Evolutionary conservation across 2,888 invertebrate genomes (phyloP), one percentile per base, ranked within the genome.

Genomic region (Hoplodrina blanda): DNA sequence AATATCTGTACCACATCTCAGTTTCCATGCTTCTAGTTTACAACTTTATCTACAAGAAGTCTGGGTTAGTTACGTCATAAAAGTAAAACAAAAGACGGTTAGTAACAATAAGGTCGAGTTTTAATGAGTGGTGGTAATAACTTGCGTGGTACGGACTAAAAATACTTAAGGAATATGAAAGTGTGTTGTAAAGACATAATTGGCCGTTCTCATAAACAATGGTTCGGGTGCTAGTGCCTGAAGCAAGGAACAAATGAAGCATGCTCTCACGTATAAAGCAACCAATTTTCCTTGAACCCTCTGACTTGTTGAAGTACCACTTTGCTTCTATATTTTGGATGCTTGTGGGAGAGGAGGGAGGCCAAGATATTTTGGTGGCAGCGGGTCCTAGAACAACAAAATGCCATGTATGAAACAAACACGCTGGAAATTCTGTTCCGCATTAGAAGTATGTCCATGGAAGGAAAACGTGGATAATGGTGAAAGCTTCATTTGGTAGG

Each of bases 171-270:
- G 79, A 85, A 87, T 86, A 90, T 90, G 87, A 91, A 91, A 85
- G 33, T 91, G 87, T 90, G 88, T 88, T 91, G 88, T 92, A 89
- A 93, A 92, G 90, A 93, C 91, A 91, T 94, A 94, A 94, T 94
- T 94, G 93, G 91, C 86, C 86, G 89, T 90, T 93, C 91, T 89
- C 87, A 89, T 92, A 94, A 92, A 93, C 95, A 94, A 93, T 93
- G 85, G 91, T 85, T 83, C 84, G 87, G 92, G 90, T 91, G 92
- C 93, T 88, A 87, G 89, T 85, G 93, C 95, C 93, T 86, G 86
- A 73, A 91, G 94, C 91, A 78, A 90, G 72, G 84, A 90, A 89
- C 91, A 93, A 94, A 94, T 92, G 93, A 94, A 94, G 90, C 92
- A 90, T 91, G 91, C 91, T 91, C 92, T 92, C 92, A 93, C 92